These are phyloP conservation scores for Condylura cristata DNA, from an alignment of 2,113 vertebrate species.

Conservation along the genomic window DNA sequence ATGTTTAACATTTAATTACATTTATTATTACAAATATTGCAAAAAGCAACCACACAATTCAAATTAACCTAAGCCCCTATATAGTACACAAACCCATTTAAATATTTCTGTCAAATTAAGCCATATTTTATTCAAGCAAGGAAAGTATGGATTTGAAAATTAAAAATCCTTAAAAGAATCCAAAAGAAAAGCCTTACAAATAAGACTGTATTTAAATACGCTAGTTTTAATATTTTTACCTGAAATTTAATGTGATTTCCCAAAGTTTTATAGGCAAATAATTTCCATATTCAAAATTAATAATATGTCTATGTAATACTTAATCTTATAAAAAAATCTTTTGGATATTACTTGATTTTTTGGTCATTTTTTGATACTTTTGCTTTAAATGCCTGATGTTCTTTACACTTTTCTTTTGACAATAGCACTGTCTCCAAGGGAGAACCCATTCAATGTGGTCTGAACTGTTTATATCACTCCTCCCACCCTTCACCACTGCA, in stretches of 20 bases:
- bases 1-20: conserved; percentile 28
- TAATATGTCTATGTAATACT: not conserved
- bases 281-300: not conserved
- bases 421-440: not conserved
- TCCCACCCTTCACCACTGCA: not conserved
- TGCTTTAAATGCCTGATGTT: not conserved
- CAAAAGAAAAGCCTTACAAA: conserved; percentile 3
- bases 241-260: not conserved
- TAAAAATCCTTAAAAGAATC: not conserved
- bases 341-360: not conserved
- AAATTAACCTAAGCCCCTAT: not conserved
- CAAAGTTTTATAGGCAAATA: not conserved
- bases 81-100: not conserved
- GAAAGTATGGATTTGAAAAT: not conserved
- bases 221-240: not conserved
- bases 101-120: not conserved
- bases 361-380: not conserved
- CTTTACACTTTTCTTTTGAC: not conserved
- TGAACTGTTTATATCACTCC: not conserved
- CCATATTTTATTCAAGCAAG: not conserved
- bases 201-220: conserved; percentile 14
- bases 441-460: not conserved
- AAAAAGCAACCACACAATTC: not conserved
- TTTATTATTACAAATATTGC: not conserved
- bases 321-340: not conserved